Evolutionary conservation across 2,113 vertebrate species (phyloP), one percentile per base, ranked within the genome.

Genomic region (Myiagra hebetior): DNA sequence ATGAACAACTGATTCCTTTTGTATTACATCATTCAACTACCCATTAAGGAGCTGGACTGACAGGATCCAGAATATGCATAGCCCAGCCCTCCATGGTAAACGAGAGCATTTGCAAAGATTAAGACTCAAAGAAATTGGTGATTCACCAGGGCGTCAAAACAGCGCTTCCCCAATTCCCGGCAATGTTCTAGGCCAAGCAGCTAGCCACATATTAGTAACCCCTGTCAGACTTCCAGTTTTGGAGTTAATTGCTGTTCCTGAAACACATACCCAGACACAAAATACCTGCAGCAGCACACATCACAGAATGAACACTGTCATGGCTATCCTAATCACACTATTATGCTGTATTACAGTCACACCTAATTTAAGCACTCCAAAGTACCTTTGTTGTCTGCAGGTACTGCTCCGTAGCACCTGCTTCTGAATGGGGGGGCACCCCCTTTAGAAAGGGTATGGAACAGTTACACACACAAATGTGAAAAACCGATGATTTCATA

Each of bases 1-100:
- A 91, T 89, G 95, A 96, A 96, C 85, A 3, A 85, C 82, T 53
- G 91, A 96, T 97, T 93, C 94, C 76, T 97, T 95, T 94, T 95
- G 87, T 92, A 77, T 96, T 88, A 95, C 90, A 97, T 95, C 85
- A 97, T 68, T 93, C 83, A 95, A 35, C 80, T 93, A 74, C 83
- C 95, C 76, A 97, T 97, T 97, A 97, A 97, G 95, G 77, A 97
- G 93, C 94, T 97, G 96, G 96, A 96, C 93, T 93, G 94, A 96
- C 94, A 95, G 87, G 91, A 93, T 97, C 86, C 92, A 85, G 78
- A 96, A 93, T 49, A 87, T 47, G 88, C 94, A 76, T n/a, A 94
- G 91, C 90, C 90, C 91, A 92, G 79, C 92, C 95, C 92, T 93
- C 94, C 70, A 84, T 1, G 46, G 89, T 87, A 89, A 95, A 96